Evolutionary conservation across 1,140 invertebrate genomes (phyloP), one percentile per base, ranked within the genome.

Genomic region (Neodiprion virginianus): DNA sequence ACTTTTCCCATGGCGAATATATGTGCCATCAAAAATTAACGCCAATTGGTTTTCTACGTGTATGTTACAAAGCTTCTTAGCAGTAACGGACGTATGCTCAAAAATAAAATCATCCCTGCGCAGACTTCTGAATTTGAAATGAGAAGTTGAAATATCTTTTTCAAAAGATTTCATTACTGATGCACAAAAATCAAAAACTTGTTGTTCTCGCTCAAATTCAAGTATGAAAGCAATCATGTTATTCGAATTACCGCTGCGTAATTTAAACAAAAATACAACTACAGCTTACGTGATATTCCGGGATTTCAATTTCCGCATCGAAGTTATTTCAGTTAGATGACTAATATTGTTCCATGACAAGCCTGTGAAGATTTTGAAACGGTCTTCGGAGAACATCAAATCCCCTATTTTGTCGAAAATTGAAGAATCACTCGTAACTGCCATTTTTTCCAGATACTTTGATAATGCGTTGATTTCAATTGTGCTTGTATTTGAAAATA

Each of bases 231-330:
- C 69, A 69, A 82, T 78, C 0, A 77, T 1, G 8, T 49, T 75
- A 73, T 82, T 82, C 0, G 79, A 82, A 78, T 81, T 84, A 1
- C 80, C 81, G 67, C 75, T 79, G 21, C 81, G 75, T 40, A 84
- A 67, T 78, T 85, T 85, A 23, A 79, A 82, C 68, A 83, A 70
- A 77, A 82, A 83, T 7, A 81, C 72, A 48, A 81, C 74, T 2
- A 82, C 9, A 1, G 77, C 80, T 73, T 81, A 76, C 12, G 70
- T 79, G 0, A 80, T 48, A 40, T 61, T 69, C 3, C 80, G 74
- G 21, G 8, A 69, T 71, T 77, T n/a, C 14, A 71, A 68, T 69
- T 80, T 78, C 66, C 75, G 49, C 75, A 80, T 78, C 9, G 80
- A 74, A 21, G 67, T 73, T 53, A 79, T 73, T 12, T 72, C 69